Evolutionary conservation across 2,797 vertebrate species (phyloP).

Genomic region (Hyperoplus immaculatus): DNA sequence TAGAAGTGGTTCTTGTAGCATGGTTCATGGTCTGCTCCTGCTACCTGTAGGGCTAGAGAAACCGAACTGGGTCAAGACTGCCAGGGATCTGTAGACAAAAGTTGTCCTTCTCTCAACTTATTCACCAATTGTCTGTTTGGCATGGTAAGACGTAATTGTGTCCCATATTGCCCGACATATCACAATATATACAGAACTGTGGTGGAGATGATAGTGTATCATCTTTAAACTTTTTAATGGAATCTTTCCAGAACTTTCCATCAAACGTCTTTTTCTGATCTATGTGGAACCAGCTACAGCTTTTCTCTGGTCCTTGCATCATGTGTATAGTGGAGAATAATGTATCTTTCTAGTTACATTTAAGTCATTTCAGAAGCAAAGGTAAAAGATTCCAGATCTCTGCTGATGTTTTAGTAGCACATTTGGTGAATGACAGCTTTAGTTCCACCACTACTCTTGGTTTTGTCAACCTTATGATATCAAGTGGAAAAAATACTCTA

Average conservation of each 20-base stretch:
- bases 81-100: not conserved
- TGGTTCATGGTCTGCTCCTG: slow-evolving; percentile 9
- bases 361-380: not conserved
- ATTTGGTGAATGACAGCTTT: not conserved
- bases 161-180: not conserved
- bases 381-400: not conserved
- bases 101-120: not conserved
- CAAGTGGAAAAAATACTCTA: too few relatives aligned
- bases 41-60: not conserved
- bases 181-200: not conserved
- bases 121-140: not conserved
- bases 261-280: not conserved
- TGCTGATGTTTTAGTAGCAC: not conserved
- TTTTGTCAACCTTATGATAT: not conserved
- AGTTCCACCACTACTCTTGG: not conserved
- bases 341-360: not conserved
- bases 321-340: not conserved
- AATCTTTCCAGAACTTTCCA: not conserved
- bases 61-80: slow-evolving; percentile 1
- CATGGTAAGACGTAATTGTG: not conserved
- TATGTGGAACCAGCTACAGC: not conserved
- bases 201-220: not conserved
- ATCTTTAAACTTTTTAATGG: not conserved
- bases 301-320: not conserved
- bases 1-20: slow-evolving; percentile 30